Conservation (phyloP, 1,140 invertebrate genomes). For the Drosophila ironensis region DNA sequence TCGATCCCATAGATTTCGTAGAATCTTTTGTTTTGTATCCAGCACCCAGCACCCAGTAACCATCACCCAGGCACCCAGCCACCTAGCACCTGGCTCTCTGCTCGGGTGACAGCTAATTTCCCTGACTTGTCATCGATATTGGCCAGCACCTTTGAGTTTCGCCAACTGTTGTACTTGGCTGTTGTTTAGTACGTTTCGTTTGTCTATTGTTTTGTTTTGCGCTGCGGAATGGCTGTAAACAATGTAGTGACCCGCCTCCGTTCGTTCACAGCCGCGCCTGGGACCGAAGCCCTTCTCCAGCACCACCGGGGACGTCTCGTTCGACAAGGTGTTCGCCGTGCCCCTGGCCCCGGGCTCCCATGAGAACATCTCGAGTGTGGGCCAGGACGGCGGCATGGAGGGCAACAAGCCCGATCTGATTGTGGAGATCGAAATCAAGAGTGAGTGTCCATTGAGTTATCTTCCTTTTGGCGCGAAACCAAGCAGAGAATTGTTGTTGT, state of each 20-base stretch:
- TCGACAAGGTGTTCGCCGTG: conserved; percentile 91
- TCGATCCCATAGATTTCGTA: too few species aligned
- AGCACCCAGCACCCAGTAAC: too few species aligned
- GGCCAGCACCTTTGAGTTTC: too few species aligned
- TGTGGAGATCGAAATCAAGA: conserved; percentile 80
- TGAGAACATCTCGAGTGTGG: conserved; percentile 76
- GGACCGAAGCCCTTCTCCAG: conserved; percentile 92
- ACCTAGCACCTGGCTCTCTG: too few species aligned
- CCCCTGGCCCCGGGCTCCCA: conserved; percentile 86
- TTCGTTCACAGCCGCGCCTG: conserved; percentile 85
- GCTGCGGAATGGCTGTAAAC: background rate
- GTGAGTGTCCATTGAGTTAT: conserved; percentile 25
- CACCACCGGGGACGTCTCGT: conserved; percentile 88
- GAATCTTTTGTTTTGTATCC: too few species aligned
- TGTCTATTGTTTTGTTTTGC: background rate
- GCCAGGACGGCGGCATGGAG: conserved; percentile 51
- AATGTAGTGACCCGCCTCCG: background rate
- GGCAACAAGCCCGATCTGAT: conserved; percentile 72
- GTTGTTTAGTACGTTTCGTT: too few species aligned
- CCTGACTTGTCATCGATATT: too few species aligned
- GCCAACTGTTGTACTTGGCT: too few species aligned
- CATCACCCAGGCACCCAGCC: too few species aligned
- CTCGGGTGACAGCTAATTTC: too few species aligned
- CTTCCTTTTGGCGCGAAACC: too few species aligned
- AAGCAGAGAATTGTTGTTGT: too few species aligned